Base-by-base conservation (phyloP, 1,140 invertebrate species). In the Apis laboriosa region DNA sequence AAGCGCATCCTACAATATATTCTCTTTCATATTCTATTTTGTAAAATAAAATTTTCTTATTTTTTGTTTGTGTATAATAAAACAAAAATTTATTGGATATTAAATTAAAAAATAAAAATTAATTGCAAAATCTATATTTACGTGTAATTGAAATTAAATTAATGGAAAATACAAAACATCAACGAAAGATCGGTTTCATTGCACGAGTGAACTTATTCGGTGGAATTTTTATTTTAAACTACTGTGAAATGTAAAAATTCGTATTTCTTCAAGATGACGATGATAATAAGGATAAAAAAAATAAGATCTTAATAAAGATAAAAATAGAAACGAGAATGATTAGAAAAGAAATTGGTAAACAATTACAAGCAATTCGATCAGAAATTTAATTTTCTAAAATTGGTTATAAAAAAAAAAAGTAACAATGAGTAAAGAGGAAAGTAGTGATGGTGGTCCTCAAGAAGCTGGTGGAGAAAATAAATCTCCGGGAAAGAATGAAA, bases 371-470 rank as follows among this genome's bases (percentile, higher is more conserved):
- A 43, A 43, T 28, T 15, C 0, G n/a, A 19, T 56, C 1, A 17
- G 17, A 9, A 72, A 55, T 72, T n/a, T 34, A 63, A 80, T 49
- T n/a, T 74, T 9, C 9, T 1, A 17, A 15, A 43, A 28, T 12
- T 13, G 2, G 15, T 43, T 71, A 15, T 13, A 1, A 51, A 7
- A 70, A n/a, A 58, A 21, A 7, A 66, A 19, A 75, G 19, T 49
- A 19, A 83, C 80, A 19, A 91, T 91, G 90, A 91, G 86, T 43
- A 91, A 90, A 58, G 86, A 88, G 1, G 88, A 9, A 1, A 76
- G 66, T 21, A 67, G 24, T 28, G 67, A 68, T 3, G 74, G 49
- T 53, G 71, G 1, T 70, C 51, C 15, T 56, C 81, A 71, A 67
- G 86, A 80, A 9, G 66, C 72, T 79, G 15, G 70, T 60, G 43